These are phyloP conservation scores for Chlorospingus flavigularis DNA, from an alignment of 2,797 vertebrate genomes.

Conservation along the genomic window DNA sequence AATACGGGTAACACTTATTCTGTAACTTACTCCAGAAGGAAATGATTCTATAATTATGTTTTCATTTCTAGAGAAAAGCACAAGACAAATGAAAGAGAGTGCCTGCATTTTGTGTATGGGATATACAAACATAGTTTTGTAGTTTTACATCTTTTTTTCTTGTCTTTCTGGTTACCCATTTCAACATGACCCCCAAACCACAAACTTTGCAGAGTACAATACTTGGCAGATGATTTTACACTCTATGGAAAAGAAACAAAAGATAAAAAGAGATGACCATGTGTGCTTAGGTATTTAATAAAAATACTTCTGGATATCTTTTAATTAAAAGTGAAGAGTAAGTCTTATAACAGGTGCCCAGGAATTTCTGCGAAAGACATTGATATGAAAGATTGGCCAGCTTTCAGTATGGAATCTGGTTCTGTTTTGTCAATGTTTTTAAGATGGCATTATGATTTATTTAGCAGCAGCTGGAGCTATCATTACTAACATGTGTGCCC, in stretches of 20 bases:
- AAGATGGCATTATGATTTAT: constrained; percentile 65
- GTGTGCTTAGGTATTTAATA: constrained; percentile 16
- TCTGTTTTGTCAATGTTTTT: constrained; percentile 58
- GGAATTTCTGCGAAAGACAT: constrained; percentile 48
- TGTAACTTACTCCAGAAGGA: neutral
- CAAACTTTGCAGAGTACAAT: neutral
- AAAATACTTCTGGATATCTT: constrained; percentile 17
- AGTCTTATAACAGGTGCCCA: constrained; percentile 44
- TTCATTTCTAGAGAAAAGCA: neutral
- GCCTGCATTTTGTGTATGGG: neutral
- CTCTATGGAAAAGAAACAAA: neutral
- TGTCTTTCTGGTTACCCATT: neutral
- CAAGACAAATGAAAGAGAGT: neutral
- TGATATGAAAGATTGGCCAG: constrained; percentile 36
- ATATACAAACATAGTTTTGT: neutral
- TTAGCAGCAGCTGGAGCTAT: constrained; percentile 54
- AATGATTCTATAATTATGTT: neutral
- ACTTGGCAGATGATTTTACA: constrained; percentile 1
- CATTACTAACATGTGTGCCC: constrained; percentile 48
- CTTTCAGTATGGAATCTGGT: constrained; percentile 54
- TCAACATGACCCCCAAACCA: neutral
- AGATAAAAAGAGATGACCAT: neutral
- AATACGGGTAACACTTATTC: neutral
- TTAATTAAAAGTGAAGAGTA: constrained; percentile 53
- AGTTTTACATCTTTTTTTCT: neutral